Evolutionary conservation across 2,797 vertebrate species (phyloP), one percentile per base, ranked within the genome.

Genomic region (Lagocephalus sceleratus): DNA sequence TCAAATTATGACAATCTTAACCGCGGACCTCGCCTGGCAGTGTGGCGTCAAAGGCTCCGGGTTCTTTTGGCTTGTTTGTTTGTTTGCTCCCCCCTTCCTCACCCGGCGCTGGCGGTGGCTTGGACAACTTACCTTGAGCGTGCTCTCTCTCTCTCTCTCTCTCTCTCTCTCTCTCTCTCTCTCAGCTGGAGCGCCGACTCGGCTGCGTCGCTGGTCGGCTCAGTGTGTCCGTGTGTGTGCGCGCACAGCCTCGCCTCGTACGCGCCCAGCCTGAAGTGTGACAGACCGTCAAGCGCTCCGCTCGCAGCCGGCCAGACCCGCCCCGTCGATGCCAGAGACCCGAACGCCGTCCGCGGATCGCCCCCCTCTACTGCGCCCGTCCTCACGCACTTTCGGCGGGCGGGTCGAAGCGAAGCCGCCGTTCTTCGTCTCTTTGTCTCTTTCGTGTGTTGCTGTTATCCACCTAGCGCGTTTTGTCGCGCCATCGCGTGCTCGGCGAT

Each of bases 231-330:
- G 66, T 55, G 62, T 66, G 66, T 55, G 66, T 69, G 45, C 71
- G 75, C 65, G 77, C 67, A 45, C 68, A 54, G 60, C 78, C 75
- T 78, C 84, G 80, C 80, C 79, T 54, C 66, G 83, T 87, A 88
- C 89, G 29, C 29, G 29, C 10, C 29, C 29, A 32, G 29, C 32
- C 32, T 90, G 88, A 90, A 90, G 90, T 89, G 89, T 91, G 91
- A 90, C 88, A 91, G 87, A 88, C 86, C 82, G 87, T 91, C 90
- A 89, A 82, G n/a, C 73, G 85, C 69, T 81, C 68, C 66, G 78
- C 72, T 84, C 66, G 79, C 82, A 83, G 87, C 81, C 78, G 71
- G 73, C 53, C 57, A 91, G 88, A 6, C 89, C 6, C 0, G 38
- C 54, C 12, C 47, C 74, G 64, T 78, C 71, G 74, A 88, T 46